Base-by-base conservation (phyloP, 2,113 vertebrate genomes). In the Nymphicus hollandicus region DNA sequence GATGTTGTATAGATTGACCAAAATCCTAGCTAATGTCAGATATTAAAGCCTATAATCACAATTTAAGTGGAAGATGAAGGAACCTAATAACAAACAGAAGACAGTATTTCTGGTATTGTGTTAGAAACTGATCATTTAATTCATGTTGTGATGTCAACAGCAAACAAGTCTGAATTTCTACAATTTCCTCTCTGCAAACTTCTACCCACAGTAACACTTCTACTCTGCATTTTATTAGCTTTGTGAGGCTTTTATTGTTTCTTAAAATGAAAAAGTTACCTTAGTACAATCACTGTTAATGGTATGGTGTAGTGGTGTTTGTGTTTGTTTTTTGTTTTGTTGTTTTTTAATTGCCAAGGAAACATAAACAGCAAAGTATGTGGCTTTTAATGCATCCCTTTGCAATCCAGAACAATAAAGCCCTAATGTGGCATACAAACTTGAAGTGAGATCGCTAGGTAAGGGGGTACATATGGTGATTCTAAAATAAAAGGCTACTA, bases 41-140 rank as follows among this genome's bases (percentile, higher is more conserved):
- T 97, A 98, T 97, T 97, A 97, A 96, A 97, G 91, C 89, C 96
- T 83, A 83, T 97, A 98, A 98, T 96, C 81, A 35, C 50, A 95
- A 97, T 70, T 89, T 97, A 98, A 97, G 91, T 97, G 88, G 93
- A 97, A 97, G 95, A 96, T 96, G 94, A 96, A 96, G 88, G 87
- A 89, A 81, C 53, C 15, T 97, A 97, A 97, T 95, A 81, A 78
- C 89, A 95, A 97, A 94, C 88, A 94, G 80, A 94, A 81, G 86
- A 83, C 66, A 89, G 50, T 94, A 85, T 96, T 97, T 97, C 95
- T 95, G 63, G 52, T 74, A 86, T 97, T 98, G 93, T 82, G 64
- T 60, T 93, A 95, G 96, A 93, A 96, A 90, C 66, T 44, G 87
- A 64, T 72, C 27, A 93, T 96, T 95, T 95, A 94, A 81, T 91